Evolutionary conservation across 35 echinoderm and acorn worm genomes (phyloP).

Genomic region (Stichopus chloronotus): DNA sequence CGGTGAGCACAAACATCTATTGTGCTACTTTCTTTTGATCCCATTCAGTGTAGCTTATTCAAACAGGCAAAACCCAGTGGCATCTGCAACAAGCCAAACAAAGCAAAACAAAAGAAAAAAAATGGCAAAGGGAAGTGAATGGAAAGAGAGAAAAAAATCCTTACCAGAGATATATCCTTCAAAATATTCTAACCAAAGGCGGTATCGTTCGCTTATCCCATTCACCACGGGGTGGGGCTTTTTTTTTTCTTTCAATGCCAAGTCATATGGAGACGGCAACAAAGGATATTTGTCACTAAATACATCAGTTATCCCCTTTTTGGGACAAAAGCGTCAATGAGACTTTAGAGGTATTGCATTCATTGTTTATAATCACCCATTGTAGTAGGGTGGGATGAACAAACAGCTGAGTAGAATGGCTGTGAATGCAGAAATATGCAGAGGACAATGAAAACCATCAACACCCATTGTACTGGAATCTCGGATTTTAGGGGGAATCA

Average conservation of each 20-base stretch:
- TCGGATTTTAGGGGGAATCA: background rate
- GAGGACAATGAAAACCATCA: background rate
- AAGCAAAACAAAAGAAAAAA: background rate
- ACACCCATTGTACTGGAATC: background rate
- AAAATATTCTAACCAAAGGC: background rate
- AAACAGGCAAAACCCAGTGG: background rate
- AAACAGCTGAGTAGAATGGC: background rate
- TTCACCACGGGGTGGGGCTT: background rate
- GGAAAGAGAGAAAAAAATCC: background rate
- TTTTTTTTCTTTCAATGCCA: constrained; percentile 10
- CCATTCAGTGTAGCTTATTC: constrained; percentile 29
- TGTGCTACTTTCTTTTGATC: constrained; percentile 2
- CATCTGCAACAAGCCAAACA: background rate
- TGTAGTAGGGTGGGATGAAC: constrained; percentile 11
- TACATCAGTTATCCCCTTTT: constrained; percentile 15
- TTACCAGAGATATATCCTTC: background rate
- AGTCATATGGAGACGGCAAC: background rate
- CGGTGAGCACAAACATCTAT: constrained; percentile 36
- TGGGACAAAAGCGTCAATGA: background rate
- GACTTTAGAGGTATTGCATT: constrained; percentile 1
- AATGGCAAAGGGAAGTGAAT: background rate
- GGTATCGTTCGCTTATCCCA: constrained; percentile 43
- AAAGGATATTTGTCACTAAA: constrained; percentile 45
- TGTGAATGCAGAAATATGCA: constrained; percentile 13
- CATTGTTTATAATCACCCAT: constrained; percentile 16